phyloP scores from a whole-genome alignment of 1,140 invertebrate genomes.

The Drosophila auraria region DNA sequence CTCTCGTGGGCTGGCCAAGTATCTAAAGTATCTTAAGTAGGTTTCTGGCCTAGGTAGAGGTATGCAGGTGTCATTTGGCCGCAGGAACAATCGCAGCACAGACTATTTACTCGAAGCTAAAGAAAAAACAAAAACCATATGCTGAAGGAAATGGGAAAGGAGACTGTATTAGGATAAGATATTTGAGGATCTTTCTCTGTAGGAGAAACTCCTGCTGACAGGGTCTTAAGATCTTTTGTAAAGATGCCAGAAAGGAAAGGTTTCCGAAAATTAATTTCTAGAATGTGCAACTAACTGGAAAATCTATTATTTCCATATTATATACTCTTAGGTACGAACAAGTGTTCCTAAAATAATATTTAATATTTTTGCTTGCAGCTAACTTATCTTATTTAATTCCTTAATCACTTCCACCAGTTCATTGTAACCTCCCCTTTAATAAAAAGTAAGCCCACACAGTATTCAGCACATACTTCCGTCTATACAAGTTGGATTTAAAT shows the following conservation, averaged over 20 bases:
- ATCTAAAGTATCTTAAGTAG: conserved; percentile 59
- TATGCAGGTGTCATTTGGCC: conserved; percentile 52
- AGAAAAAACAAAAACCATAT: conserved; percentile 15
- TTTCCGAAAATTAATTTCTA: conserved; percentile 2
- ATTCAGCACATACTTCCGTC: conserved; percentile 21
- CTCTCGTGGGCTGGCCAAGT: conserved; percentile 43
- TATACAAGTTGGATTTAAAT: neutral
- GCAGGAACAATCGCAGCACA: conserved; percentile 19
- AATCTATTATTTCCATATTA: neutral
- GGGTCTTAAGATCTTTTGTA: conserved; percentile 29
- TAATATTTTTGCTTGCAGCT: neutral
- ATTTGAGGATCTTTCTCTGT: conserved; percentile 9
- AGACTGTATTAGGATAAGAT: conserved; percentile 36
- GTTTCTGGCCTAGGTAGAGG: conserved; percentile 39
- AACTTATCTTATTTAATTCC: neutral
- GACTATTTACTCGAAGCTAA: conserved; percentile 20
- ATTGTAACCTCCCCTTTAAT: neutral
- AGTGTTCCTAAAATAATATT: neutral
- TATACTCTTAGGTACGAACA: neutral
- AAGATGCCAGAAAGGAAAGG: conserved; percentile 2
- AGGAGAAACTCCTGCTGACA: conserved; percentile 18
- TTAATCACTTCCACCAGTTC: neutral
- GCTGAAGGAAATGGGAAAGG: conserved; percentile 32
- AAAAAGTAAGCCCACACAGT: conserved; percentile 6
- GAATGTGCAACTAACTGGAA: conserved; percentile 1